Evolutionary conservation across 2,113 vertebrate genomes (phyloP), one percentile per base, ranked within the genome.

Genomic region (Entelurus aequoreus): DNA sequence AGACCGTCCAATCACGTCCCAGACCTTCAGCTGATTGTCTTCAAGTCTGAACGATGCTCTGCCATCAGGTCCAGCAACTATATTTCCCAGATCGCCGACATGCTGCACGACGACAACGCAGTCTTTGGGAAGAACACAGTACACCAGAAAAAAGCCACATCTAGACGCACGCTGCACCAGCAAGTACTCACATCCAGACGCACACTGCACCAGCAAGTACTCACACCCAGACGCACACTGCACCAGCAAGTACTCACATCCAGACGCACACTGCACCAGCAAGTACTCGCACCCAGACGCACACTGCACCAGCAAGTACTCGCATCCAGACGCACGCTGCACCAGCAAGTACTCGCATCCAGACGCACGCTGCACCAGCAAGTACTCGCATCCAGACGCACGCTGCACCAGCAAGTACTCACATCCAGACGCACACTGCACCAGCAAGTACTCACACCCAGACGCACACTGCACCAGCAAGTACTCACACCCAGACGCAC

Each of bases 1-100:
- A 2, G 95, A 95, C 12, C 94, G 93, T 11, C 95, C 95, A 60
- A 97, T 95, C 77, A 96, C 90, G 9, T 96, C 91, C 89, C 90
- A 92, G 0, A 98, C 93, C 95, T 98, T 71, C 65, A 68, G 76
- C 53, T 82, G 87, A 3, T 68, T 21, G 63, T 94, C 92, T 74
- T 96, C 92, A 4, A 94, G 74, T 58, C 93, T 88, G 69, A 98
- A 96, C 1, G 77, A 71, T 0, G 94, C 93, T 69, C 89, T 87
- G 58, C 95, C 93, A 0, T 90, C 82, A 0, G 78, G 48, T 12
- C 84, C 84, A 0, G 92, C 94, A 0, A 80, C 48, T 12, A 98
- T 72, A 15, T 98, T 98, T 5, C 95, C 95, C 69, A 98, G 86
- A 82, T 98, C 95, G 2, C 94, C 95, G 0, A 75, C 90, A 40